Percentiles rank a stretch among this genome's conserved stretches.
Evolutionary conservation across 2,888 invertebrate species (phyloP).

Genomic region (Melinopterus prodromus): DNA sequence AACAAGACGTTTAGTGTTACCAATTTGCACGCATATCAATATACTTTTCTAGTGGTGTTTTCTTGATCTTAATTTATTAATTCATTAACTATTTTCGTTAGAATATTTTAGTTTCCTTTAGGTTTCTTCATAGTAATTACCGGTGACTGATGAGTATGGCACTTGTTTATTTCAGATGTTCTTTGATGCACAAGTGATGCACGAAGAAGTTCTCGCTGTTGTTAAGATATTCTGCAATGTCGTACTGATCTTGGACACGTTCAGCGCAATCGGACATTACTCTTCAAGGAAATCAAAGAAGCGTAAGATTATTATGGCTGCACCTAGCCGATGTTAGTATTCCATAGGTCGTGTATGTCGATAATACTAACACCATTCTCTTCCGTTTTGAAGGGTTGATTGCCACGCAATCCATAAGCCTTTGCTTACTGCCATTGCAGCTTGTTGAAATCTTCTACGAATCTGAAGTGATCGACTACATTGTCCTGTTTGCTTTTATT

Average conservation of each 20-base stretch:
- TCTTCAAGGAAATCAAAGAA: background rate
- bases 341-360: too few relatives aligned
- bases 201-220: background rate
- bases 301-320: background rate
- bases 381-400: too few relatives aligned
- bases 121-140: too few relatives aligned
- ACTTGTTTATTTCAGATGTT: background rate
- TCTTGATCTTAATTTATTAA: too few relatives aligned
- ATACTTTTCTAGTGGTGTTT: too few relatives aligned
- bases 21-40: too few relatives aligned
- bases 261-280: background rate
- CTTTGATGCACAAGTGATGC: background rate
- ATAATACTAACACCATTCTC: too few relatives aligned
- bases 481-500: background rate
- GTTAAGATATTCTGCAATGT: background rate
- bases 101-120: too few relatives aligned
- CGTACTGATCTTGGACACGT: background rate
- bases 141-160: background rate
- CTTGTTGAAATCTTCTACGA: background rate
- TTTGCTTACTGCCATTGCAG: background rate
- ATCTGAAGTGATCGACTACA: background rate
- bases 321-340: background rate
- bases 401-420: too few relatives aligned
- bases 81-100: too few relatives aligned
- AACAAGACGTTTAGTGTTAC: too few relatives aligned